Evolutionary conservation across 2,888 invertebrate species (phyloP).

Genomic region (Parnassius apollo): DNA sequence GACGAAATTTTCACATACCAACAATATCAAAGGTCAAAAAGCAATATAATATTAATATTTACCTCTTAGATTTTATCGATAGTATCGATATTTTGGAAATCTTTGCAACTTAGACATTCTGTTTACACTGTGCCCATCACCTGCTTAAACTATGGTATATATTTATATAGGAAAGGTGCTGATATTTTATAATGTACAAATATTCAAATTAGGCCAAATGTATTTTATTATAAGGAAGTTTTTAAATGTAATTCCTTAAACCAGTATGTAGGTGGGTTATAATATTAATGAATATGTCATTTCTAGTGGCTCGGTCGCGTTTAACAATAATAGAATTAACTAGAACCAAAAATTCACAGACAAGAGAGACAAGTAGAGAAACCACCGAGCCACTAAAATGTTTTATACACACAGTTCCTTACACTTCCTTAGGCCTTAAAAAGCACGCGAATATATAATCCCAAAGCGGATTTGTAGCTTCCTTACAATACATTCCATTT

Average conservation of each 20-base stretch:
- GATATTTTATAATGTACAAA: constrained; percentile 19
- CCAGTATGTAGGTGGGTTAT: constrained; percentile 50
- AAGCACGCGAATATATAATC: constrained; percentile 18
- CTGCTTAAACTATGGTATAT: constrained; percentile 26
- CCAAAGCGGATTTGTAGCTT: constrained; percentile 24
- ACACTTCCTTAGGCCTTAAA: constrained; percentile 22
- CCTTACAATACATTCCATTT: constrained; percentile 13
- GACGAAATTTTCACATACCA: constrained; percentile 4
- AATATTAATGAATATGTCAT: constrained; percentile 5
- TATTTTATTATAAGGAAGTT: constrained; percentile 14
- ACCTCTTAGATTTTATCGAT: neutral
- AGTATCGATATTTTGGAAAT: constrained; percentile 7
- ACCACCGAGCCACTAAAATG: constrained; percentile 17
- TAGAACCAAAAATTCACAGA: too few species aligned
- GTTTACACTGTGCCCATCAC: constrained; percentile 29
- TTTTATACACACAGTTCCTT: constrained; percentile 7
- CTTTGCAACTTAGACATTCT: constrained; percentile 11
- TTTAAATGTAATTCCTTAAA: constrained; percentile 36
- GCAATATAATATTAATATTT: neutral
- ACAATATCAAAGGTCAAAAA: constrained; percentile 8
- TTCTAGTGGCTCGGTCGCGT: constrained; percentile 8
- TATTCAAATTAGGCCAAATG: constrained; percentile 19
- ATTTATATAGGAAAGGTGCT: constrained; percentile 25
- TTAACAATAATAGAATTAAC: too few species aligned
- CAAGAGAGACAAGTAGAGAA: too few species aligned